Evolutionary conservation across 2,888 invertebrate species (phyloP).

Genomic region (Gortyna flavago): DNA sequence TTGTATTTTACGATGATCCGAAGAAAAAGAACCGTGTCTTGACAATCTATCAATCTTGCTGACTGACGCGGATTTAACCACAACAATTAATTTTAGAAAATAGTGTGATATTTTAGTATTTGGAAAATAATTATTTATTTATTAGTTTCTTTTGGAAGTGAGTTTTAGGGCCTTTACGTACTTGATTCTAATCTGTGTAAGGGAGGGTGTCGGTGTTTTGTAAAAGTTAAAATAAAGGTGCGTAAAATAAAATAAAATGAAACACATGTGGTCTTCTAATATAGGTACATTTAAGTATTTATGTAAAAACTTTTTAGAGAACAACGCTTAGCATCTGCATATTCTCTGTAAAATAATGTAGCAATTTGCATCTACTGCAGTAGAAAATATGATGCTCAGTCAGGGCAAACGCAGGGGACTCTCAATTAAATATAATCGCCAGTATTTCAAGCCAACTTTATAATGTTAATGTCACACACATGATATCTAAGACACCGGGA

Average conservation of each 20-base stretch:
- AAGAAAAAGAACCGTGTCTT: conserved; percentile 4
- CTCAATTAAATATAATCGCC: not conserved
- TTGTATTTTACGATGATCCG: not conserved
- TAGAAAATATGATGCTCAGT: not conserved
- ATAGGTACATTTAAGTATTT: not conserved
- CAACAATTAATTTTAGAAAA: conserved; percentile 9
- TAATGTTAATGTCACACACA: conserved; percentile 6
- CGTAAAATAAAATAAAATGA: too few relatives aligned
- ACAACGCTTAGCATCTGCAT: not conserved
- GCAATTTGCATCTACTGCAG: not conserved
- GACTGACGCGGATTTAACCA: not conserved
- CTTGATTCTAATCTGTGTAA: not conserved
- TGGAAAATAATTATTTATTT: not conserved
- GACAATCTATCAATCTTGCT: conserved; percentile 14
- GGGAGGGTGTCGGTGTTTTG: not conserved
- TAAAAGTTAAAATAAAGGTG: not conserved
- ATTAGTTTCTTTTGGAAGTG: too few relatives aligned
- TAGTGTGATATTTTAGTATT: not conserved
- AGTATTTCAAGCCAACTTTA: conserved; percentile 11
- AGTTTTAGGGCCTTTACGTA: not conserved
- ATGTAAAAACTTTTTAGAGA: not conserved
- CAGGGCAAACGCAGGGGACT: not conserved
- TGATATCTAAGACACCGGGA: not conserved
- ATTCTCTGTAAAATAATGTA: not conserved
- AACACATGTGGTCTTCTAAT: not conserved